Evolutionary conservation across 2,888 invertebrate genomes (phyloP), one percentile per base, ranked within the genome.

Genomic region (Ptychoptera albimana): DNA sequence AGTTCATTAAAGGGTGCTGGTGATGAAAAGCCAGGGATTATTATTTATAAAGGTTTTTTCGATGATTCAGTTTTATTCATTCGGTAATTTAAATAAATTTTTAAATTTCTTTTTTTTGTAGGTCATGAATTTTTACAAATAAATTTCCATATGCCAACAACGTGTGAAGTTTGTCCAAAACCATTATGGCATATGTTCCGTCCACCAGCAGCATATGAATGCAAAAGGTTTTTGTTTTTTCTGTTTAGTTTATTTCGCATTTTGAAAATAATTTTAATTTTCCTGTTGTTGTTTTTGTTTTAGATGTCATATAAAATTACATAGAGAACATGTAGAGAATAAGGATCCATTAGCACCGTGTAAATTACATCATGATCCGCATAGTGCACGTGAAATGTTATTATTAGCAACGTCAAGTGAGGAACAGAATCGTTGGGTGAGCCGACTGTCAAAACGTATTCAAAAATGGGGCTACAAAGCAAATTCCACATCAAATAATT

Each of bases 131-230:
- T 97, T 62, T 77, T 94, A 51, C 84, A 87, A 65, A 89, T 97
- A 59, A 88, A 88, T 55, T 97, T 89, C 70, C 94, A 97, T 68
- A 96, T 94, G 80, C 96, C 97, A 45, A 93, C 96, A 10, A 85
- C 88, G 54, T 98, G 97, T 71, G 97, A 97, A 71, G 85, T 91
- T 54, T 98, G 98, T 73, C 82, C 91, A 51, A 92, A 91, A 60
- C 93, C 93, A 56, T 75, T 97, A 55, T 97, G 93, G 89, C 85
- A 94, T 68, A 85, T 97, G 82, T 86, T 98, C 68, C 82, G 93
- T 59, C 97, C 97, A 53, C 96, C 97, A 50, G 88, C 91, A 53
- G 97, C 97, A 49, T 77, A 93, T 58, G 97, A 97, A 71, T 98
- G 98, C 68, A 77, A 89, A 73, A 78, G 96, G 65, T 64, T n/a